phyloP scores from a whole-genome alignment of 2,888 invertebrate genomes.

The Limenitis camilla region DNA sequence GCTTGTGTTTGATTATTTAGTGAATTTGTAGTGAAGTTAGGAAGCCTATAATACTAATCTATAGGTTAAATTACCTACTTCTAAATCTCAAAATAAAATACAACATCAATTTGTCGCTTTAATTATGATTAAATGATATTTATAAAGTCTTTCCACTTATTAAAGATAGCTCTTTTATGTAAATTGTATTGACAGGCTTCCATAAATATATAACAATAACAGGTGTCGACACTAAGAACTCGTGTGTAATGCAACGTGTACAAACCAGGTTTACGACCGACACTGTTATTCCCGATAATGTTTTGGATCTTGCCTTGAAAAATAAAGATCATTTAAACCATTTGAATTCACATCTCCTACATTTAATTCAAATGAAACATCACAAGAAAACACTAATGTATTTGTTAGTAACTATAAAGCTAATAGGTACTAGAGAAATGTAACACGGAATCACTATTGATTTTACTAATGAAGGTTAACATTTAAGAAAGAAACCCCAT shows the following conservation, averaged over 20 bases:
- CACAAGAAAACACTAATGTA: not conserved
- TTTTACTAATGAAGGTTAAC: slow-evolving; percentile 15
- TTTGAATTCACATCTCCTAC: not conserved
- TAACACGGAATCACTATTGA: slow-evolving; percentile 14
- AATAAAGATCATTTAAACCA: slow-evolving; percentile 48
- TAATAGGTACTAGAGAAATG: slow-evolving; percentile 12
- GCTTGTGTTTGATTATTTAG: slow-evolving; percentile 9
- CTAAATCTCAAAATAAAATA: too few relatives aligned
- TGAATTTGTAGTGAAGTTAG: slow-evolving; percentile 4
- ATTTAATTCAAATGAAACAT: not conserved
- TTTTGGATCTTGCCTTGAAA: slow-evolving; percentile 68
- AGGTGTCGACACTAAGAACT: slow-evolving; percentile 42
- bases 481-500: slow-evolving; percentile 16
- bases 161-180: too few relatives aligned
- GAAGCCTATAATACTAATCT: slow-evolving; percentile 15
- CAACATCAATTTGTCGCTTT: too few relatives aligned
- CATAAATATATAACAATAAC: slow-evolving; percentile 38
- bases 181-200: slow-evolving; percentile 22
- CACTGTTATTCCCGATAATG: slow-evolving; percentile 69
- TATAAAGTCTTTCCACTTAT: too few relatives aligned
- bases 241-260: slow-evolving; percentile 49
- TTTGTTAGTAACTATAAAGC: slow-evolving; percentile 2
- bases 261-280: slow-evolving; percentile 73
- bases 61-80: not conserved
- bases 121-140: too few relatives aligned